Base-by-base conservation (phyloP, 2,797 vertebrate species). In the Brachyalestes nurse region DNA sequence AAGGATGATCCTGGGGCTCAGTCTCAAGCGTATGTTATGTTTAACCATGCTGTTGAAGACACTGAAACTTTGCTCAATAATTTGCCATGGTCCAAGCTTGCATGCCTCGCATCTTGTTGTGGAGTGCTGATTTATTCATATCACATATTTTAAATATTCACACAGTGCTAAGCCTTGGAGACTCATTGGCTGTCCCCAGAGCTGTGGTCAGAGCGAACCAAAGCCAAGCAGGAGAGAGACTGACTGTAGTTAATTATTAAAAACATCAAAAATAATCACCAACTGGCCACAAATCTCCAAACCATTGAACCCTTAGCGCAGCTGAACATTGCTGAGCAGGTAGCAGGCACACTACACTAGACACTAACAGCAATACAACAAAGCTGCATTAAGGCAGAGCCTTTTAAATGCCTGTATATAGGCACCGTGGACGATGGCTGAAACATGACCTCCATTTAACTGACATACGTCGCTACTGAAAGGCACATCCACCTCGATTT, bases 91-190 rank as follows among this genome's bases (percentile, higher is more conserved):
- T 80, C 80, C 62, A 86, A 83, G 79, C 77, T 79, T 25, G 53
- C 40, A 64, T 84, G 77, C 80, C 83, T 84, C 80, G 77, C 84
- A 86, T 82, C 69, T 87, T 88, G 85, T 86, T 87, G 84, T 83
- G 82, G 83, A 83, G 58, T 74, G 77, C 84, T 90, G 79, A 87
- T 91, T 90, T 90, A 91, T 91, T 91, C 81, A 90, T 90, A 86
- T 75, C 23, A 80, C 79, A 87, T 88, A 65, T 82, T 90, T 90
- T 89, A 88, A 90, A 91, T 90, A 92, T 90, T 90, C 89, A 91
- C 87, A 88, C 79, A 87, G 87, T 88, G 84, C 80, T 79, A 77
- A 89, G 88, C 86, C 79, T 76, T 70, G 49, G 86, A 90, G 87
- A 85, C 82, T 79, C 60, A 69, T 21, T 62, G 86, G 82, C 38